Percentiles rank a stretch among this genome's conserved stretches.
Evolutionary conservation across 2,888 invertebrate genomes (phyloP).

Genomic region (Drosophila tanythrix): DNA sequence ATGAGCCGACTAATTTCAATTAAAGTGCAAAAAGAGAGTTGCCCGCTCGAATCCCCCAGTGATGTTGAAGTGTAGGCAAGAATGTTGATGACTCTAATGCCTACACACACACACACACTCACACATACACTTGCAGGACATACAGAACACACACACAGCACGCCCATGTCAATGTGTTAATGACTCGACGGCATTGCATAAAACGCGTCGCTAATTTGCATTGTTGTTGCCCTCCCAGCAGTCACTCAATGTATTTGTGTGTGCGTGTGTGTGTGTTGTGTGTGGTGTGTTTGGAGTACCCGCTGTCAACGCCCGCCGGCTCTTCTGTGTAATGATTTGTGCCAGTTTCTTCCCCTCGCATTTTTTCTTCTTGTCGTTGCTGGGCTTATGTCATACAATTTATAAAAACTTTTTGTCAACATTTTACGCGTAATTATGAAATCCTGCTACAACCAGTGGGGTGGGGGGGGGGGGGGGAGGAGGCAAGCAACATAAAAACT

Average conservation of each 20-base stretch:
- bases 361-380: background rate
- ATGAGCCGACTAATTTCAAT: slow-evolving; percentile 45
- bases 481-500: slow-evolving; percentile 12
- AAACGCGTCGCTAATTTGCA: slow-evolving; percentile 67
- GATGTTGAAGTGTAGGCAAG: slow-evolving; percentile 44
- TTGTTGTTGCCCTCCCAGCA: slow-evolving; percentile 33
- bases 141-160: slow-evolving; percentile 21
- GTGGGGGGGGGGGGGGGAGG: fast-evolving
- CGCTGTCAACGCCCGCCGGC: slow-evolving; percentile 50
- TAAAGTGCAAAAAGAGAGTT: slow-evolving; percentile 20
- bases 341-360: slow-evolving; percentile 38
- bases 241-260: slow-evolving; percentile 6
- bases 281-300: slow-evolving; percentile 39
- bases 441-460: background rate
- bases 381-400: slow-evolving; percentile 63
- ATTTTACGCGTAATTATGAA: slow-evolving; percentile 42
- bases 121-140: slow-evolving; percentile 2
- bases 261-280: background rate
- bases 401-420: slow-evolving; percentile 46
- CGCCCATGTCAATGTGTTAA: slow-evolving; percentile 61
- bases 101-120: slow-evolving; percentile 12
- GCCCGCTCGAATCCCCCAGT: slow-evolving; percentile 12
- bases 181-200: slow-evolving; percentile 66
- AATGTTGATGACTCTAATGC: slow-evolving; percentile 60
- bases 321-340: slow-evolving; percentile 60